Percentiles rank a stretch among this genome's conserved stretches.
Evolutionary conservation across 92 coral and sea anemone species (phyloP).

Genomic region (Isaurus tuberculatus): DNA sequence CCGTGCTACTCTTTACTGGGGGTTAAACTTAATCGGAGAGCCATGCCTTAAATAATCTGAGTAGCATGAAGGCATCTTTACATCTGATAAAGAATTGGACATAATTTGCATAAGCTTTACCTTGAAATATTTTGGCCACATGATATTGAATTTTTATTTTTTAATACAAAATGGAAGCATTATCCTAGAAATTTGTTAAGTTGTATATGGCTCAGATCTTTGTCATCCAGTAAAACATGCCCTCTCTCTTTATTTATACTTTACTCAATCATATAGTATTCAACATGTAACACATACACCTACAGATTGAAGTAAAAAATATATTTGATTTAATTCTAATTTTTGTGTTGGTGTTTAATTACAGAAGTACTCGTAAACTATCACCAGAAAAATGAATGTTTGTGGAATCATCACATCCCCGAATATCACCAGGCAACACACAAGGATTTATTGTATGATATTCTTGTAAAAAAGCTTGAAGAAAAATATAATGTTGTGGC

Average conservation of each 20-base stretch:
- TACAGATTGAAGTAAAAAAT: background rate
- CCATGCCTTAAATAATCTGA: too few species aligned
- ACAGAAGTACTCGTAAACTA: slow-evolving; percentile 46
- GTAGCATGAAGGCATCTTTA: slow-evolving; percentile 7
- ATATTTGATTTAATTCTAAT: background rate
- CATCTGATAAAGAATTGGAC: slow-evolving; percentile 1
- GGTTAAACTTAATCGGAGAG: too few species aligned
- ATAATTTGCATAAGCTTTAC: slow-evolving; percentile 5
- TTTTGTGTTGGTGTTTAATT: slow-evolving; percentile 25
- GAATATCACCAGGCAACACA: slow-evolving; percentile 36
- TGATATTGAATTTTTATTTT: background rate
- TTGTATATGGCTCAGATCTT: background rate
- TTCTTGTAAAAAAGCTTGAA: background rate
- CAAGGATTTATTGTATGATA: slow-evolving; percentile 18
- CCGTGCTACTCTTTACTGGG: too few species aligned
- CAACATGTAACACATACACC: slow-evolving; percentile 1
- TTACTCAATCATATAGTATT: background rate
- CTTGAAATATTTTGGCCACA: slow-evolving; percentile 1
- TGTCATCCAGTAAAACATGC: slow-evolving; percentile 1
- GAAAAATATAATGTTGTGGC: slow-evolving; percentile 25
- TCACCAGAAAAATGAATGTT: slow-evolving; percentile 50
- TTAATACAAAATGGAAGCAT: slow-evolving; percentile 2
- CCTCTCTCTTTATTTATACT: background rate
- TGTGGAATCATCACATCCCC: slow-evolving; percentile 45
- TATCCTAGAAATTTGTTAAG: background rate